A percentile compares a stretch with the other conserved stretches of the same genome.
These are phyloP conservation scores for Sialia sialis DNA, from an alignment of 2,113 vertebrate genomes.

Conservation along the genomic window DNA sequence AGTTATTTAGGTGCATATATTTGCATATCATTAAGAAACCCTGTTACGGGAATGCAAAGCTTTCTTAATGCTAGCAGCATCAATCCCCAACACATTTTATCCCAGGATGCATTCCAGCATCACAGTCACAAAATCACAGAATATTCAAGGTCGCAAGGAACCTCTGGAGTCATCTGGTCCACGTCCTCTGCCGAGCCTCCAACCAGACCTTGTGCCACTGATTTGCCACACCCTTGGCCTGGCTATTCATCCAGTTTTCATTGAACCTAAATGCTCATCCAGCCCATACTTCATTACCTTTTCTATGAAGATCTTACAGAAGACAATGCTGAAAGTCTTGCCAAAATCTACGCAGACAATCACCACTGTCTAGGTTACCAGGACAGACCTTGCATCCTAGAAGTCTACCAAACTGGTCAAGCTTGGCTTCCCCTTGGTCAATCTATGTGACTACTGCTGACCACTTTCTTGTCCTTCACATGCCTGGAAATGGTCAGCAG, in stretches of 20 bases:
- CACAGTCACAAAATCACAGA: background rate
- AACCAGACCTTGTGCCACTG: background rate
- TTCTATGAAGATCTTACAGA: background rate
- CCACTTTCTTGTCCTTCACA: background rate
- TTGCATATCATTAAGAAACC: background rate
- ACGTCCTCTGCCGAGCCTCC: background rate
- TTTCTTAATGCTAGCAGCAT: background rate
- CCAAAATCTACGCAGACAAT: background rate
- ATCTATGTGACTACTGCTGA: background rate
- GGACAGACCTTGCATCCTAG: background rate
- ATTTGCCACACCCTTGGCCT: background rate
- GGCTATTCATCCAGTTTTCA: background rate
- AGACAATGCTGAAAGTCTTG: background rate
- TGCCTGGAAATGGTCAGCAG: background rate
- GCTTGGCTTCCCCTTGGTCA: background rate
- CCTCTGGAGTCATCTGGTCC: background rate
- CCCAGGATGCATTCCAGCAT: background rate
- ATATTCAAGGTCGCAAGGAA: background rate
- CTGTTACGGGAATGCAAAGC: background rate
- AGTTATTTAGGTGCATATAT: background rate
- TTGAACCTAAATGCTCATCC: background rate
- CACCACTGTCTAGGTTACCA: background rate
- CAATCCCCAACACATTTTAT: background rate
- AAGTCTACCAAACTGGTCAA: background rate
- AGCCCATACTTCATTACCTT: background rate